Percentiles rank a stretch among this genome's conserved stretches.
These are phyloP conservation scores for Piprites chloris DNA, from an alignment of 2,113 vertebrate genomes.

Conservation along the genomic window DNA sequence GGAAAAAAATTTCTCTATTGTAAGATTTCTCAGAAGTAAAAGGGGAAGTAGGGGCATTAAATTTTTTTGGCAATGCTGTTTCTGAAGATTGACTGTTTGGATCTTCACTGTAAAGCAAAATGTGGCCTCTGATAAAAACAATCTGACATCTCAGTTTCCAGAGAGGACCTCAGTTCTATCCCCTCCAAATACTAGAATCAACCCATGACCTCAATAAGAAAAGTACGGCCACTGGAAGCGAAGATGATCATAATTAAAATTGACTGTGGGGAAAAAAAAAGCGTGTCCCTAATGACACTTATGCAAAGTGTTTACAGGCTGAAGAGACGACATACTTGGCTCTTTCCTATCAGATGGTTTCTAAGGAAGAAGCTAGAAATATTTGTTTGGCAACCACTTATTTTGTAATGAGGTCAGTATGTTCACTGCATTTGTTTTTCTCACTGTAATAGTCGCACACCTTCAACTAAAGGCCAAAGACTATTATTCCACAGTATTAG, in stretches of 20 bases:
- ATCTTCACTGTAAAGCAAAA: background rate
- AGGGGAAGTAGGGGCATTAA: background rate
- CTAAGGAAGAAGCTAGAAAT: conserved; percentile 51
- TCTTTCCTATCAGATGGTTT: conserved; percentile 56
- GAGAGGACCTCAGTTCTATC: background rate
- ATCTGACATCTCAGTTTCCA: background rate
- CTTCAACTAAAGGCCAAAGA: conserved; percentile 28
- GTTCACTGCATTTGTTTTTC: conserved; percentile 51
- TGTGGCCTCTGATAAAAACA: background rate
- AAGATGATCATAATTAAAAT: background rate
- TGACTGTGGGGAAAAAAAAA: background rate
- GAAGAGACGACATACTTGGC: background rate
- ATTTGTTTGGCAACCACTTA: conserved; percentile 59
- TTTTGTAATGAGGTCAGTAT: conserved; percentile 60
- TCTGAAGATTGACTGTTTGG: background rate
- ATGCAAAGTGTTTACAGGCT: conserved; percentile 50
- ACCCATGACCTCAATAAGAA: background rate
- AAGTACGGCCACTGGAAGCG: background rate
- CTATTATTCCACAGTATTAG: conserved; percentile 29
- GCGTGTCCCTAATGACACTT: conserved; percentile 15
- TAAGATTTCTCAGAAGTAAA: background rate
- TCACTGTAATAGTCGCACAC: conserved; percentile 21
- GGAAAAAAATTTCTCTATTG: background rate
- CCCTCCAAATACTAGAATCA: background rate
- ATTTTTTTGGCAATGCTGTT: background rate